Evolutionary conservation across 2,888 invertebrate species (phyloP), one percentile per base, ranked within the genome.

Genomic region (Rhyacophila evoluta): DNA sequence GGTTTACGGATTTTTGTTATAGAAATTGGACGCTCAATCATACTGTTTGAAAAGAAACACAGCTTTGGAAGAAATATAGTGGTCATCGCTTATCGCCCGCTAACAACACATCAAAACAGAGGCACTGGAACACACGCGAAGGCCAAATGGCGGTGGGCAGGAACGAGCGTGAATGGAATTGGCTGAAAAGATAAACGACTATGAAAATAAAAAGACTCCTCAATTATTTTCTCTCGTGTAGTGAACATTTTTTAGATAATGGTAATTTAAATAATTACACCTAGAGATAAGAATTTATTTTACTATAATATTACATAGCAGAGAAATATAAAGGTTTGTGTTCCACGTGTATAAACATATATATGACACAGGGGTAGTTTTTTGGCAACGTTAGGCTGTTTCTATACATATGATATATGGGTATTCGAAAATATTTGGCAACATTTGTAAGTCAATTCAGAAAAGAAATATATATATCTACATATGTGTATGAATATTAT

Each of bases 81-180:
- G 55, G 55, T 19, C 55, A 55, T 55, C 55, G 55, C 19, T 55
- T 55, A 55, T 55, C 55, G 55, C 55, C 19, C 55, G 55, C 55
- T 55, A 55, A 55, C 55, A 55, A 55, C 55, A 55, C 55, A 55
- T 55, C 55, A 55, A 55, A 55, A 55, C 19, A 55, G 55, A 55
- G 19, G 19, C n/a, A n/a, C n/a, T n/a, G n/a, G 19, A 8, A 55
- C 15, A 19, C 55, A 55, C 55, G 55, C 55, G 55, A 55, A 55
- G 55, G 55, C 55, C 55, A 55, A 55, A 55, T 55, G 55, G 25
- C 55, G 55, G 25, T 55, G 55, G 55, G 55, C 55, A 19, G 10
- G 55, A 55, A 55, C 19, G 55, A 55, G 55, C 19, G 19, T 55
- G 55, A 19, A 55, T 19, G 55, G 55, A 55, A 55, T 55, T 55